A percentile compares a stretch with the other conserved stretches of the same genome.
phyloP scores from a whole-genome alignment of 2,888 invertebrate species.

The Meandrusa payeni region DNA sequence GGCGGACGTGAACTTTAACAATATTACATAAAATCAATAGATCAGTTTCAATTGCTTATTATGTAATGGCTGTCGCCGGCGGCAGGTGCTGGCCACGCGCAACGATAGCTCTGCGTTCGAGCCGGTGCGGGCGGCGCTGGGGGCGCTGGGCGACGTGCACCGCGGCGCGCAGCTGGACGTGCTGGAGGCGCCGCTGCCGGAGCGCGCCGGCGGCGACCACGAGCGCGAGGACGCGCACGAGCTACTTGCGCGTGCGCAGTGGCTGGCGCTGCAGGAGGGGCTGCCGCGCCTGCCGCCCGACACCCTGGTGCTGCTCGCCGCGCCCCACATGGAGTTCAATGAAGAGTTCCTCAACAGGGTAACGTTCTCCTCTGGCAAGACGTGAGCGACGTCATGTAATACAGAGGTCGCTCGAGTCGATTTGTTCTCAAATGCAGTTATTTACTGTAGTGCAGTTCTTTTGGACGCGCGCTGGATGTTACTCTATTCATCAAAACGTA shows the following conservation, averaged over 20 bases:
- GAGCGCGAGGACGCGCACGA: slow-evolving; percentile 67
- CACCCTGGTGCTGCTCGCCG: slow-evolving; percentile 85
- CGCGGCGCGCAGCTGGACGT: slow-evolving; percentile 31
- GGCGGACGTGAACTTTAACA: too few species aligned
- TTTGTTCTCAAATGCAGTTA: too few species aligned
- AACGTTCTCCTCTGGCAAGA: too few species aligned
- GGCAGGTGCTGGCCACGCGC: slow-evolving; percentile 26
- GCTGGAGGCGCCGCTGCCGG: slow-evolving; percentile 25
- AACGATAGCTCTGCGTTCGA: slow-evolving; percentile 24
- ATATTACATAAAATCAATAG: too few species aligned
- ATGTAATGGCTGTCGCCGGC: too few species aligned
- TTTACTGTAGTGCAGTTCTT: too few species aligned
- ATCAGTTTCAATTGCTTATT: too few species aligned
- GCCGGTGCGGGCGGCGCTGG: slow-evolving; percentile 28
- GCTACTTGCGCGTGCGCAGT: slow-evolving; percentile 85
- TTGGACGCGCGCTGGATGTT: too few species aligned
- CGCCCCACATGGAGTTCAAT: slow-evolving; percentile 85
- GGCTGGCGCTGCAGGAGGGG: slow-evolving; percentile 83
- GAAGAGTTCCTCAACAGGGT: slow-evolving; percentile 95
- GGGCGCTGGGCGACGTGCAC: slow-evolving; percentile 28
- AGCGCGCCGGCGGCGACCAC: slow-evolving; percentile 40
- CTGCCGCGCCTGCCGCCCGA: slow-evolving; percentile 86
- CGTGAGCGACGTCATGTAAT: too few species aligned
- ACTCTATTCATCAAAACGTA: too few species aligned
- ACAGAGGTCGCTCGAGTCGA: too few species aligned